Evolutionary conservation across 2,888 invertebrate genomes (phyloP).

Genomic region (Elegia similella): DNA sequence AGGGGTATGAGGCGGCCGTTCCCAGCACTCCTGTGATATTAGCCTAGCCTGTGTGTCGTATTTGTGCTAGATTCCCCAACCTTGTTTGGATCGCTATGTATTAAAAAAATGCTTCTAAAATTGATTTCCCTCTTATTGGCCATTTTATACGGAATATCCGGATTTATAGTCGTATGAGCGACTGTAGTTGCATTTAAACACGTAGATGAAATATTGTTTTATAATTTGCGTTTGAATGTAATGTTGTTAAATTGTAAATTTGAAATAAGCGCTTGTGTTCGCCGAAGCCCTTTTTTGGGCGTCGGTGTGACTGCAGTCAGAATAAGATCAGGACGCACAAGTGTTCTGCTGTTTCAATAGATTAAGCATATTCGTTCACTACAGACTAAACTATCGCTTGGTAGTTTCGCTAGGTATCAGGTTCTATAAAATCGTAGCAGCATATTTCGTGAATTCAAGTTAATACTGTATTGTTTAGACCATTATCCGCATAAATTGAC

Average conservation of each 20-base stretch:
- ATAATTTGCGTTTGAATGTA: conserved; percentile 62
- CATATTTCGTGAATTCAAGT: too few relatives aligned
- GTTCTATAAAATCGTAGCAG: too few relatives aligned
- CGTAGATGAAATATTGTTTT: conserved; percentile 51
- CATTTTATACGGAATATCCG: conserved; percentile 71
- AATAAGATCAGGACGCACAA: conserved; percentile 30
- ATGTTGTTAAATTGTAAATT: conserved; percentile 53
- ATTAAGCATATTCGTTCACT: conserved; percentile 23
- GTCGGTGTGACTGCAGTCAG: conserved; percentile 29
- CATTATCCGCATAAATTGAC: too few relatives aligned
- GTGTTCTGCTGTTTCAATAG: conserved; percentile 35
- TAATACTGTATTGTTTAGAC: too few relatives aligned
- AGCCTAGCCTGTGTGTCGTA: conserved; percentile 80
- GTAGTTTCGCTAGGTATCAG: too few relatives aligned
- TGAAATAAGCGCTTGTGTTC: conserved; percentile 55
- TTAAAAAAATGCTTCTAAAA: conserved; percentile 61
- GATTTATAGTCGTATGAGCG: conserved; percentile 62
- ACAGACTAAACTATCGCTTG: too few relatives aligned
- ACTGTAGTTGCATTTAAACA: conserved; percentile 58
- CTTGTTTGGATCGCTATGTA: conserved; percentile 68
- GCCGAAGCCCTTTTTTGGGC: conserved; percentile 49
- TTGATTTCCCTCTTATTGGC: conserved; percentile 58
- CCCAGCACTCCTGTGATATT: conserved; percentile 82
- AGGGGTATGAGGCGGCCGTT: conserved; percentile 56
- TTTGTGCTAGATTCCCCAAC: conserved; percentile 77